Conservation (phyloP, 1,140 invertebrate genomes). For the Samia ricini region DNA sequence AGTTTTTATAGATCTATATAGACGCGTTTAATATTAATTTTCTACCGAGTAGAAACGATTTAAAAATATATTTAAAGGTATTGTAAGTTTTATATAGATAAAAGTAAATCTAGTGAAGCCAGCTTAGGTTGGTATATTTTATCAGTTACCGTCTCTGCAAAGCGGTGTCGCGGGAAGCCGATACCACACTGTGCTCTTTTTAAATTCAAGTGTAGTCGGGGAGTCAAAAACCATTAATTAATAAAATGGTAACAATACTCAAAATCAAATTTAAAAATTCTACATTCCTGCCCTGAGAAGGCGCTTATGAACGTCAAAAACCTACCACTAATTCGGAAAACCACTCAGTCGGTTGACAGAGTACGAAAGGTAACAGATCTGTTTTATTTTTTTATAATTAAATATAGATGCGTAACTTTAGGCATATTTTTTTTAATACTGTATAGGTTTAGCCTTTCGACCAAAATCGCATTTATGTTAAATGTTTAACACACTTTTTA, state of each 20-base stretch:
- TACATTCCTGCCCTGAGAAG: too few species aligned
- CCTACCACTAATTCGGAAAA: too few species aligned
- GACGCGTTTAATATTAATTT: background rate
- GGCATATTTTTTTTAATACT: too few species aligned
- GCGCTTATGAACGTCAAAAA: too few species aligned
- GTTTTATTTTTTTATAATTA: too few species aligned
- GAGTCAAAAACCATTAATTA: background rate
- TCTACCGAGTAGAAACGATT: background rate
- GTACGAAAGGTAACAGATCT: too few species aligned
- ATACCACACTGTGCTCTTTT: slow-evolving; percentile 41
- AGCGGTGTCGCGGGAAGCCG: slow-evolving; percentile 67
- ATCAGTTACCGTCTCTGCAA: slow-evolving; percentile 39
- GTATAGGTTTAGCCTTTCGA: too few species aligned
- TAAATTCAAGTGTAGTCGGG: background rate
- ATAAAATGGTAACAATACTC: background rate
- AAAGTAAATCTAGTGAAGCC: slow-evolving; percentile 6
- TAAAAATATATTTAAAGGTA: background rate
- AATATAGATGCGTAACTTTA: too few species aligned
- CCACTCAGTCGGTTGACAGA: too few species aligned
- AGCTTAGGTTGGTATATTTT: slow-evolving; percentile 7
- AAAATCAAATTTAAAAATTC: background rate
- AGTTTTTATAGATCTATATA: too few species aligned
- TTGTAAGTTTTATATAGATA: background rate
- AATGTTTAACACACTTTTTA: too few species aligned
- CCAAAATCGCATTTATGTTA: too few species aligned